These are phyloP conservation scores for Gastracanthus pulcherrimus DNA, from an alignment of 2,888 invertebrate species.

Conservation along the genomic window DNA sequence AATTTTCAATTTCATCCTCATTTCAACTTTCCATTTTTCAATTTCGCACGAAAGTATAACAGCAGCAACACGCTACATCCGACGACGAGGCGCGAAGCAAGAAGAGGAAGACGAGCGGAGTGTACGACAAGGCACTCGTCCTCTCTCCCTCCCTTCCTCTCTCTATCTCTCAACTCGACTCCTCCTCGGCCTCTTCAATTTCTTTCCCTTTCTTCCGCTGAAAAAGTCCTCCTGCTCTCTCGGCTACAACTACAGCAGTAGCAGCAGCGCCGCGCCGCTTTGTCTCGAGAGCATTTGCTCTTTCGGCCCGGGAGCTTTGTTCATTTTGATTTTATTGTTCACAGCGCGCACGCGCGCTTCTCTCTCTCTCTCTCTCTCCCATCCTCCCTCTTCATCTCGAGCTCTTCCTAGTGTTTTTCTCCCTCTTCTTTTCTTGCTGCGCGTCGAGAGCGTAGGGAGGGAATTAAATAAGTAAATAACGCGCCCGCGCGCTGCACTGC, in stretches of 20 bases:
- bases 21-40: slow-evolving; percentile 39
- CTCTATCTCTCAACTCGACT: not conserved
- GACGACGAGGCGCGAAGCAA: not conserved
- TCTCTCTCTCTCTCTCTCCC: not conserved
- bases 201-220: not conserved
- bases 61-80: not conserved
- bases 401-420: no score
- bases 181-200: not conserved
- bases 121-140: not conserved
- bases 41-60: not conserved
- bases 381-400: not conserved
- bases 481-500: no score
- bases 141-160: slow-evolving; percentile 4
- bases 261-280: slow-evolving; percentile 29
- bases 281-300: slow-evolving; percentile 43
- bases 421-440: not conserved
- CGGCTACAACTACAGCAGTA: not conserved
- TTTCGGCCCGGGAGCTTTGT: slow-evolving; percentile 17
- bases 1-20: slow-evolving; percentile 41
- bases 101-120: not conserved
- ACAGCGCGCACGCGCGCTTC: not conserved
- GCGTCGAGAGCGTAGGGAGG: not conserved
- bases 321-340: slow-evolving; percentile 40
- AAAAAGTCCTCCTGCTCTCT: slow-evolving; percentile 30
- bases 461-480: slow-evolving; percentile 38